phyloP scores from a whole-genome alignment of 2,113 vertebrate species.

The Atractosteus spatula region DNA sequence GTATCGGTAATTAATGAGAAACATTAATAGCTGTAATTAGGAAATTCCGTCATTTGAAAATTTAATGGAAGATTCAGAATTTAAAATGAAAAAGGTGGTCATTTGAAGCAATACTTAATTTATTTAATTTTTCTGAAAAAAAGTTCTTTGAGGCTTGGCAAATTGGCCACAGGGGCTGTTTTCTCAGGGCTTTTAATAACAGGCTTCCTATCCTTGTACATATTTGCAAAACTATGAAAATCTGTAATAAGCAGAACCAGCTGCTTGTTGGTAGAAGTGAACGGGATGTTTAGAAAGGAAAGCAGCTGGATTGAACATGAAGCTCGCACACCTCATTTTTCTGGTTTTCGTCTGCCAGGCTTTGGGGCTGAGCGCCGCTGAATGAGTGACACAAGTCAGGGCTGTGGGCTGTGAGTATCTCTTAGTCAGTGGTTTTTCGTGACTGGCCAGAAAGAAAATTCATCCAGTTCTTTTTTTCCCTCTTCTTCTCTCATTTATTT shows the following conservation, averaged over 20 bases:
- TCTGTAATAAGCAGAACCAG: slow-evolving; percentile 48
- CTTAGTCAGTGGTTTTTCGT: slow-evolving; percentile 58
- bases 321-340: slow-evolving; percentile 47
- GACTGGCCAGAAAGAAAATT: not conserved
- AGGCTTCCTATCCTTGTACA: slow-evolving; percentile 21
- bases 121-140: slow-evolving; percentile 8
- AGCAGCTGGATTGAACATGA: slow-evolving; percentile 62
- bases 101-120: too few relatives aligned
- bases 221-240: slow-evolving; percentile 3
- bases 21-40: too few relatives aligned
- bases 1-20: too few relatives aligned
- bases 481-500: slow-evolving; percentile 28
- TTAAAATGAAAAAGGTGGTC: too few relatives aligned
- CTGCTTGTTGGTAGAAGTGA: slow-evolving; percentile 45
- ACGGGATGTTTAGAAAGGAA: slow-evolving; percentile 50
- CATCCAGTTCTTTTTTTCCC: not conserved
- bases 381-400: slow-evolving; percentile 71
- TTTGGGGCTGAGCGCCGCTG: slow-evolving; percentile 48
- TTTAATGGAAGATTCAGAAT: too few relatives aligned
- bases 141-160: slow-evolving; percentile 22
- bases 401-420: slow-evolving; percentile 51
- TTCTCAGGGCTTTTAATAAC: slow-evolving; percentile 24
- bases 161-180: slow-evolving; percentile 20
- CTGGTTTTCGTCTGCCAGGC: slow-evolving; percentile 53
- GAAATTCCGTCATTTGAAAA: too few relatives aligned